Conservation (phyloP, 2,113 vertebrate genomes). For the Pollachius pollachius region DNA sequence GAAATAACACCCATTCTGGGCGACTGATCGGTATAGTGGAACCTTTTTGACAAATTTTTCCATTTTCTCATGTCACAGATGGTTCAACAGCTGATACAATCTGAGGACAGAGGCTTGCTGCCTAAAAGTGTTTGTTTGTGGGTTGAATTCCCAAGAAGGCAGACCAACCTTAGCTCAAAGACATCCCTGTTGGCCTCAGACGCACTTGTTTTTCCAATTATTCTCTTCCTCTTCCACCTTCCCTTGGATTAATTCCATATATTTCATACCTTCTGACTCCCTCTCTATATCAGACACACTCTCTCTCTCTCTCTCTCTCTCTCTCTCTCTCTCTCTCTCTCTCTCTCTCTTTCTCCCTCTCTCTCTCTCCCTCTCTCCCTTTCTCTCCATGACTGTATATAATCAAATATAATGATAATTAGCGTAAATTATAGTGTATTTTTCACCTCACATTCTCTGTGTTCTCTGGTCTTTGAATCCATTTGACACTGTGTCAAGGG, state of each 20-base stretch:
- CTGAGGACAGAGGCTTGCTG: conserved; percentile 13
- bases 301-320: not conserved
- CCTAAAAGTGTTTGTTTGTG: conserved; percentile 20
- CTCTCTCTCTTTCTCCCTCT: too few species aligned
- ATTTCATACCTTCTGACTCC: not conserved
- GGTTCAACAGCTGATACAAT: conserved; percentile 45
- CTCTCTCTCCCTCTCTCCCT: conserved; percentile 22
- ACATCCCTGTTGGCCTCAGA: not conserved
- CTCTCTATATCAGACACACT: not conserved
- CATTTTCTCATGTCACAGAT: conserved; percentile 39
- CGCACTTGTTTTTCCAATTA: conserved; percentile 19
- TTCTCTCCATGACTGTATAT: not conserved
- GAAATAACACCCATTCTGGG: conserved; percentile 46
- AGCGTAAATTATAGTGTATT: too few species aligned
- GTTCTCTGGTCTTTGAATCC: too few species aligned
- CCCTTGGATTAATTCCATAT: not conserved
- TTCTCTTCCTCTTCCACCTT: not conserved
- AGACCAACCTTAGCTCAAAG: not conserved
- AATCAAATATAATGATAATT: too few species aligned
- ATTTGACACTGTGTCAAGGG: too few species aligned
- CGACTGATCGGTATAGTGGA: conserved; percentile 29
- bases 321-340: not conserved
- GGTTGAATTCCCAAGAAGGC: conserved; percentile 19
- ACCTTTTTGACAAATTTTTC: conserved; percentile 35
- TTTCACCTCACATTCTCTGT: too few species aligned